Conservation (phyloP, 2,113 vertebrate species). For the Lepus europaeus region DNA sequence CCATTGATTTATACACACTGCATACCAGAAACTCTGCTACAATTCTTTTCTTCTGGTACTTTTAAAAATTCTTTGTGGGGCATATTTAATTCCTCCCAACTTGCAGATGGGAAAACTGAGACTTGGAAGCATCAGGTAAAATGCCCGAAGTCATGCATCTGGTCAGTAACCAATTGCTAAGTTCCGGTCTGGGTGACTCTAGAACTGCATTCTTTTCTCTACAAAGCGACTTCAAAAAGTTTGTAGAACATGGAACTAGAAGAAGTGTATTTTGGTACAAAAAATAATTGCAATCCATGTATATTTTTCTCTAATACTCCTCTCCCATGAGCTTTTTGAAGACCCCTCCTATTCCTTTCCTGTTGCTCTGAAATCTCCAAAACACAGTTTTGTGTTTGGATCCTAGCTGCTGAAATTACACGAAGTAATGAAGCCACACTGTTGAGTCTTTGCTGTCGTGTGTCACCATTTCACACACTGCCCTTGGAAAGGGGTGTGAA, state of each 20-base stretch:
- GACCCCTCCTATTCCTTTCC: not conserved
- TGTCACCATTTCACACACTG: not conserved
- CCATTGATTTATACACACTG: not conserved
- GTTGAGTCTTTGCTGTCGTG: conserved; percentile 14
- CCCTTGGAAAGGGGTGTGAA: not conserved
- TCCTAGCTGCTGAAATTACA: not conserved
- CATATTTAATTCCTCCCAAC: conserved; percentile 46
- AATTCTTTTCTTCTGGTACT: not conserved
- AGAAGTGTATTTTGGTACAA: no score
- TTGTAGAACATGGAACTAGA: no score
- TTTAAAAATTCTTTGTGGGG: conserved; percentile 30
- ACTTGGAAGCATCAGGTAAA: not conserved
- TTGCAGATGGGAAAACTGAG: conserved; percentile 51
- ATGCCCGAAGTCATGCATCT: not conserved
- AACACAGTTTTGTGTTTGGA: not conserved
- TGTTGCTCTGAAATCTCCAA: not conserved
- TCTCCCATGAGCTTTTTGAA: no score
- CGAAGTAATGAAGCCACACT: not conserved
- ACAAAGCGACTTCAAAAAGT: no score
- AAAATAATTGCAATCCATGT: no score
- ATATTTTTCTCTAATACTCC: no score
- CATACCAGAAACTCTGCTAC: not conserved
- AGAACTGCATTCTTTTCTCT: not conserved
- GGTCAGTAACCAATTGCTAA: conserved; percentile 3
- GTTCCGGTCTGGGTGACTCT: not conserved